Evolutionary conservation across 2,888 invertebrate genomes (phyloP).

Genomic region (Endomychus coccineus): DNA sequence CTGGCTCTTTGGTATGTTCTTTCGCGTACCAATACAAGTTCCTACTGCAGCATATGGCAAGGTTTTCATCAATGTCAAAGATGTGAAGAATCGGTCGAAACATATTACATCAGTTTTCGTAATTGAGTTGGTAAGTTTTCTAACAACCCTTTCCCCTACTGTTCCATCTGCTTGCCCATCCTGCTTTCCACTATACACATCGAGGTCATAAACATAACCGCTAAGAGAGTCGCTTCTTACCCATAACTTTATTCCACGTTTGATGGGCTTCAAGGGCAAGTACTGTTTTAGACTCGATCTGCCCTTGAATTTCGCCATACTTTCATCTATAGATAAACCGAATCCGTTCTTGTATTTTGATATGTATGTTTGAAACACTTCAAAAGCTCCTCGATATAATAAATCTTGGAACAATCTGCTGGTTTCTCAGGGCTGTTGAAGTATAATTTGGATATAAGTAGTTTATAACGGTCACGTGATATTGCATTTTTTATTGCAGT

Average conservation of each 20-base stretch:
- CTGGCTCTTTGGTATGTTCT: slow-evolving; percentile 1
- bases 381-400: slow-evolving; percentile 7
- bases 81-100: slow-evolving; percentile 10
- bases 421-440: slow-evolving; percentile 17
- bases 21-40: not conserved
- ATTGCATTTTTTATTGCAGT: slow-evolving; percentile 19
- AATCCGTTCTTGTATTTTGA: slow-evolving; percentile 11
- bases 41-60: slow-evolving; percentile 5
- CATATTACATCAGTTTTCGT: slow-evolving; percentile 2
- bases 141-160: slow-evolving; percentile 24
- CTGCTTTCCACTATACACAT: slow-evolving; percentile 24
- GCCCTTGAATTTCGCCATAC: slow-evolving; percentile 16
- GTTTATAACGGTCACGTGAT: slow-evolving; percentile 16
- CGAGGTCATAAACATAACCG: slow-evolving; percentile 23
- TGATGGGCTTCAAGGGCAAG: slow-evolving; percentile 16
- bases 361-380: slow-evolving; percentile 14
- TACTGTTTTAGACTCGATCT: slow-evolving; percentile 18
- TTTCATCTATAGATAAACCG: slow-evolving; percentile 11
- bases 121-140: slow-evolving; percentile 13
- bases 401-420: slow-evolving; percentile 1
- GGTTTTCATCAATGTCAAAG: not conserved
- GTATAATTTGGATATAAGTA: slow-evolving; percentile 21
- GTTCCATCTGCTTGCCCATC: slow-evolving; percentile 20
- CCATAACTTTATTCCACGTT: slow-evolving; percentile 16
- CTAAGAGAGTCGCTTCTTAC: slow-evolving; percentile 15